Evolutionary conservation across 2,113 vertebrate genomes (phyloP).

Genomic region (Triplophysa dalaica): DNA sequence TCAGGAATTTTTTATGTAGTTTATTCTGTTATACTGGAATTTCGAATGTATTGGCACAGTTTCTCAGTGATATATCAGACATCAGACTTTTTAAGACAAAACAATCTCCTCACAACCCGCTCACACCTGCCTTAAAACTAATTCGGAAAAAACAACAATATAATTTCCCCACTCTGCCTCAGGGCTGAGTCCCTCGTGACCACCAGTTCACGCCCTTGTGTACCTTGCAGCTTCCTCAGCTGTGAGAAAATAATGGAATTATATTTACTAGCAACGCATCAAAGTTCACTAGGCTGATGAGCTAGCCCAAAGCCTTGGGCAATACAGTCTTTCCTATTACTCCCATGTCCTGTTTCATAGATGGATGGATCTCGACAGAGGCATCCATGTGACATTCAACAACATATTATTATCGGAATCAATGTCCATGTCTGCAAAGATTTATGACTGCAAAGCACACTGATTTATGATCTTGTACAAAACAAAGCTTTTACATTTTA

Average conservation of each 20-base stretch:
- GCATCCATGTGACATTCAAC: slow-evolving; percentile 61
- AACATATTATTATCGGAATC: slow-evolving; percentile 69
- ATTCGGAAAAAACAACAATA: slow-evolving; percentile 55
- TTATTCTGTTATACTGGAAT: neutral
- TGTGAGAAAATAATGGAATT: slow-evolving; percentile 87
- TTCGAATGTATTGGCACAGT: neutral
- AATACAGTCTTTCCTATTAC: slow-evolving; percentile 79
- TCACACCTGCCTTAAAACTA: slow-evolving; percentile 60
- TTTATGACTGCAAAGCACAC: slow-evolving; percentile 49
- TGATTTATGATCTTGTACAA: slow-evolving; percentile 35
- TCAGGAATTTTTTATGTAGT: neutral
- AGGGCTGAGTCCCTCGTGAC: slow-evolving; percentile 54
- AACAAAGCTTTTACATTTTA: neutral
- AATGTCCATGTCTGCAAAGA: slow-evolving; percentile 70
- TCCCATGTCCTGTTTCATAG: slow-evolving; percentile 79
- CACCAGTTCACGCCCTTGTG: slow-evolving; percentile 53
- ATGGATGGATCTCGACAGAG: slow-evolving; percentile 73
- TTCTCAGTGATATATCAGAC: slow-evolving; percentile 21
- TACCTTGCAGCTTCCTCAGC: slow-evolving; percentile 77
- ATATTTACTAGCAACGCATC: slow-evolving; percentile 75
- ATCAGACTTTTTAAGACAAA: slow-evolving; percentile 22
- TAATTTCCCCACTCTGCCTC: slow-evolving; percentile 48
- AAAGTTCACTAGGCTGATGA: slow-evolving; percentile 80
- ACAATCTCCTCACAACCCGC: slow-evolving; percentile 49
- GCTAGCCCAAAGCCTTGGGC: slow-evolving; percentile 78